These are phyloP conservation scores for Psittacula echo DNA, from an alignment of 2,797 vertebrate species.

Conservation along the genomic window DNA sequence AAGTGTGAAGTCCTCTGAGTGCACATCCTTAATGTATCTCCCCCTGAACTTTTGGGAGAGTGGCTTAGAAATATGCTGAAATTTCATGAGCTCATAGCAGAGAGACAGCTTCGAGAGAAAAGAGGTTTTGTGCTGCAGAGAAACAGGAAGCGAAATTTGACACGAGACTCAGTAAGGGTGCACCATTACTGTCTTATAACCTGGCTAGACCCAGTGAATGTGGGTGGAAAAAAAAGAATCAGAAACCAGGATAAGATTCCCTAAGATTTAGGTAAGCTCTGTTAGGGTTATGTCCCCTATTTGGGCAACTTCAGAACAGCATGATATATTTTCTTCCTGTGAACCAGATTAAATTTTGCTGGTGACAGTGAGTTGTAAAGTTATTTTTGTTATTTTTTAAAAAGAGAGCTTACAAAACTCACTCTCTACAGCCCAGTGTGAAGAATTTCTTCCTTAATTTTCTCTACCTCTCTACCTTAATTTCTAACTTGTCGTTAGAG, in stretches of 20 bases:
- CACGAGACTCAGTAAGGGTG: neutral
- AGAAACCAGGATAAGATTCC: neutral
- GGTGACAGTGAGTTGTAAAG: neutral
- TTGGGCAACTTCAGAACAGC: neutral
- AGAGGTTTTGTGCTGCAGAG: neutral
- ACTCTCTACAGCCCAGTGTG: neutral
- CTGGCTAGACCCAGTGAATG: neutral
- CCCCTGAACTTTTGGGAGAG: neutral
- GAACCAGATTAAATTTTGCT: neutral
- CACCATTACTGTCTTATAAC: neutral
- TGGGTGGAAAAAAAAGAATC: too few relatives aligned
- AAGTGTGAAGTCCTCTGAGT: neutral
- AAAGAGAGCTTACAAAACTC: neutral
- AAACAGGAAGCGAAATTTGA: rapidly evolving
- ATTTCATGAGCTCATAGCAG: rapidly evolving
- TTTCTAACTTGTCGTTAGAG: neutral
- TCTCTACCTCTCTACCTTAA: neutral
- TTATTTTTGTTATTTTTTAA: neutral
- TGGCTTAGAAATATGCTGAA: neutral
- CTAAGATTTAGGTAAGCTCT: neutral
- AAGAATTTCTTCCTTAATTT: neutral
- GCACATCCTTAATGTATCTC: neutral
- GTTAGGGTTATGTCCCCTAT: rapidly evolving
- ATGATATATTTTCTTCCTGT: neutral
- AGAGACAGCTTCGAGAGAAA: neutral